phyloP scores from a whole-genome alignment of 2,888 invertebrate species.

The Dryocosmus kuriphilus region DNA sequence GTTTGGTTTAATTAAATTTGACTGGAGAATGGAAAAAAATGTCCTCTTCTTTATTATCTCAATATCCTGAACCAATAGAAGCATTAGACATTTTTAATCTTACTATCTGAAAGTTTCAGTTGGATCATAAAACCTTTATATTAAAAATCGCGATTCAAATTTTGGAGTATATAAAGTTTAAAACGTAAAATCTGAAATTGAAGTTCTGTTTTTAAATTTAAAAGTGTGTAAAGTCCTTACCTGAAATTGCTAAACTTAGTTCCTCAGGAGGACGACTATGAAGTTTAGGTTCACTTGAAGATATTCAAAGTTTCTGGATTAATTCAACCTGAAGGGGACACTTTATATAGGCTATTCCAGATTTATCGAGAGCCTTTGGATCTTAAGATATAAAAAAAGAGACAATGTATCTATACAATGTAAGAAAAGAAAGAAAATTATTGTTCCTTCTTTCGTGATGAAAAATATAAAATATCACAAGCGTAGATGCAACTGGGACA shows the following conservation, averaged over 20 bases:
- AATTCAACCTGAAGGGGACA: conserved; percentile 23
- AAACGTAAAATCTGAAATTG: background rate
- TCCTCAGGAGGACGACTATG: background rate
- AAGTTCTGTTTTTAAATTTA: background rate
- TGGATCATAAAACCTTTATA: background rate
- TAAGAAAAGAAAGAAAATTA: background rate
- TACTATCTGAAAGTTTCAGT: background rate
- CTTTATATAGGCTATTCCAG: conserved; percentile 22
- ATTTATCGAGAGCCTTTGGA: conserved; percentile 13
- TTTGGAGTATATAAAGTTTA: background rate
- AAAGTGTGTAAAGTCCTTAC: conserved; percentile 11
- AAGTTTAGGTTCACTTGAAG: conserved; percentile 32
- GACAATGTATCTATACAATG: no score
- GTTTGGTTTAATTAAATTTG: background rate
- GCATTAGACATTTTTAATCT: no score
- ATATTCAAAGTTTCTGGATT: conserved; percentile 30
- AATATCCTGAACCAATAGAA: no score
- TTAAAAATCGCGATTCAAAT: background rate
- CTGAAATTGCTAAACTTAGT: conserved; percentile 13
- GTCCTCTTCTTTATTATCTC: no score
- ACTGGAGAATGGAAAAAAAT: no score
- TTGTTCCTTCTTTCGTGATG: background rate
- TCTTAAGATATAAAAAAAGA: background rate
- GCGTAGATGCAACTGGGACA: conserved; percentile 8
- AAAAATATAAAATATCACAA: conserved; percentile 9